Evolutionary conservation across 2,113 vertebrate species (phyloP).

Genomic region (Todiramphus saurophagus): DNA sequence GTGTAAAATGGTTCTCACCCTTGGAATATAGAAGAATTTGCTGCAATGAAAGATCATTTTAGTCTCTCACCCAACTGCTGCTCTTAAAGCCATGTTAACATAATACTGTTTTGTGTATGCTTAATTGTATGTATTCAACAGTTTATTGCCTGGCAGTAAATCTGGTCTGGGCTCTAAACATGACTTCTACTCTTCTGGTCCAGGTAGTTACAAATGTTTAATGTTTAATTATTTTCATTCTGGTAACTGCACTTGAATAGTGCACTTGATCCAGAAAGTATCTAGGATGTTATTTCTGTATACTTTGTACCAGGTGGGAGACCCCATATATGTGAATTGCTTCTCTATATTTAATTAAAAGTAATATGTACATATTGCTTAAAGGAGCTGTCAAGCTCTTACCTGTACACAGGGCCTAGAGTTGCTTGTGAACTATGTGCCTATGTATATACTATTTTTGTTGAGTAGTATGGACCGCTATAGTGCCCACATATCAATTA

Average conservation of each 20-base stretch:
- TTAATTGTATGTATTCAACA: neutral
- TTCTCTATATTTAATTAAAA: neutral
- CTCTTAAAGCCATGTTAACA: neutral
- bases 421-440: neutral
- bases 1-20: neutral
- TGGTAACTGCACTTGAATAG: neutral
- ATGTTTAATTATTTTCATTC: neutral
- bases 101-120: neutral
- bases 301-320: neutral
- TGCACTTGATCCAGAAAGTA: neutral
- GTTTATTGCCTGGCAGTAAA: constrained; percentile 1
- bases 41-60: neutral
- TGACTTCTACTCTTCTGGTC: neutral
- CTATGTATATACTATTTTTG: neutral
- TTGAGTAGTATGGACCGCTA: neutral
- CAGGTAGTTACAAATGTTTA: neutral
- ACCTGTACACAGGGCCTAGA: neutral
- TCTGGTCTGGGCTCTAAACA: neutral
- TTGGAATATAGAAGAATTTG: neutral
- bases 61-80: neutral
- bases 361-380: neutral
- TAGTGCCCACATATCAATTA: neutral
- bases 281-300: neutral
- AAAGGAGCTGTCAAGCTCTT: neutral
- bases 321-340: neutral